Conservation (phyloP, 2,797 vertebrate species). For the Mallotus villosus region DNA sequence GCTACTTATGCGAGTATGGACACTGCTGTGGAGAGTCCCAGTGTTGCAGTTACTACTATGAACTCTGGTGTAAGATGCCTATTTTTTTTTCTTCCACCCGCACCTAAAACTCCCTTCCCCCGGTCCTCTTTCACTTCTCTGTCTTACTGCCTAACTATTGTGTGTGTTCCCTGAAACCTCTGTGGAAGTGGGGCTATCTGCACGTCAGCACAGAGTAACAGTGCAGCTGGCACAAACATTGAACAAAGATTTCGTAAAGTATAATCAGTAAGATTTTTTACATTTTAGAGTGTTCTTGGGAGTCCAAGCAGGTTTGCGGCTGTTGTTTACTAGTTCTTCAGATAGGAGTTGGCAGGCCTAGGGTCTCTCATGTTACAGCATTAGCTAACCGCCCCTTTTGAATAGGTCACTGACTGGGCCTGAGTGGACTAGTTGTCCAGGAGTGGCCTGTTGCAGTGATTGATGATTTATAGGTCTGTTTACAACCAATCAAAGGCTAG, state of each 20-base stretch:
- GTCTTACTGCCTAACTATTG: background rate
- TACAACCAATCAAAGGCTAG: background rate
- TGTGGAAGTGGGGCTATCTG: background rate
- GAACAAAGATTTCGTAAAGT: background rate
- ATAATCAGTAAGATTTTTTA: background rate
- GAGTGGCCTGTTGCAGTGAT: background rate
- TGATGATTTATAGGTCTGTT: background rate
- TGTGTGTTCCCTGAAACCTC: background rate
- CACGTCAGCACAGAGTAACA: background rate
- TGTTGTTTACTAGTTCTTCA: slow-evolving; percentile 25
- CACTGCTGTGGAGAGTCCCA: slow-evolving; percentile 93
- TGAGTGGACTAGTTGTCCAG: background rate
- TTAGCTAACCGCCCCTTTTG: slow-evolving; percentile 7
- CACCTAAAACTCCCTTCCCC: slow-evolving; percentile 6
- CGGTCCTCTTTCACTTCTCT: background rate
- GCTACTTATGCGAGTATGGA: slow-evolving; percentile 90
- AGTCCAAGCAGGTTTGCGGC: background rate
- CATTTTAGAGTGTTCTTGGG: background rate
- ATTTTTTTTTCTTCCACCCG: too few species aligned
- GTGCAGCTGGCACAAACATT: background rate
- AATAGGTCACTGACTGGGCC: slow-evolving; percentile 1
- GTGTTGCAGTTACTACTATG: slow-evolving; percentile 96
- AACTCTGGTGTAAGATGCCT: slow-evolving; percentile 91
- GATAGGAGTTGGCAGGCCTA: background rate
- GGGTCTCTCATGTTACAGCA: slow-evolving; percentile 18